Percentiles rank a stretch among this genome's conserved stretches.
These are phyloP conservation scores for Graphium colonna DNA, from an alignment of 2,888 invertebrate species.

Conservation along the genomic window DNA sequence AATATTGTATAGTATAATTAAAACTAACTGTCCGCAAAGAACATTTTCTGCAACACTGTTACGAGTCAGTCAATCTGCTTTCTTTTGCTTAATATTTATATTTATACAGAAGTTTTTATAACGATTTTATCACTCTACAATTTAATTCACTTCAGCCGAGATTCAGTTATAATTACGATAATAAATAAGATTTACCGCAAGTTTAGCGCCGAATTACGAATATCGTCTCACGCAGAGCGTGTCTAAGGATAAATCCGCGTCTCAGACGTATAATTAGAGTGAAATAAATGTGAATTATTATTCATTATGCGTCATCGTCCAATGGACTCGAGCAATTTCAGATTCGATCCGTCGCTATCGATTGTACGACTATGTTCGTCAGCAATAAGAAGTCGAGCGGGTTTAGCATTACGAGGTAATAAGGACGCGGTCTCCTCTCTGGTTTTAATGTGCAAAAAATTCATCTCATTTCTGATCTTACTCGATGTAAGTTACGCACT, in stretches of 20 bases:
- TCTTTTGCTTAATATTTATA: no score
- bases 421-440: slow-evolving; percentile 5
- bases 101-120: no score
- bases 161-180: slow-evolving; percentile 2
- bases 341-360: slow-evolving; percentile 10
- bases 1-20: no score
- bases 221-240: not conserved
- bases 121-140: not conserved
- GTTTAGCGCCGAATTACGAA: not conserved
- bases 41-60: no score
- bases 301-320: slow-evolving; percentile 2
- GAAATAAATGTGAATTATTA: slow-evolving; percentile 9
- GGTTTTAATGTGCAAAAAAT: slow-evolving; percentile 4
- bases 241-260: not conserved
- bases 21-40: no score
- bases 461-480: not conserved
- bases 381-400: not conserved
- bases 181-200: not conserved
- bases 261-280: slow-evolving; percentile 8
- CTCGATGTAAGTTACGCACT: not conserved
- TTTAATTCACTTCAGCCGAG: not conserved
- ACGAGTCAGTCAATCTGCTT: no score
- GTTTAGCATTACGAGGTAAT: slow-evolving; percentile 3
- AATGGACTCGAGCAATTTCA: slow-evolving; percentile 1
- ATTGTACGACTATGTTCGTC: not conserved